A percentile compares a stretch with the other conserved stretches of the same genome.
These are phyloP conservation scores for Drosophila monieri DNA, from an alignment of 2,888 invertebrate species.

Conservation along the genomic window DNA sequence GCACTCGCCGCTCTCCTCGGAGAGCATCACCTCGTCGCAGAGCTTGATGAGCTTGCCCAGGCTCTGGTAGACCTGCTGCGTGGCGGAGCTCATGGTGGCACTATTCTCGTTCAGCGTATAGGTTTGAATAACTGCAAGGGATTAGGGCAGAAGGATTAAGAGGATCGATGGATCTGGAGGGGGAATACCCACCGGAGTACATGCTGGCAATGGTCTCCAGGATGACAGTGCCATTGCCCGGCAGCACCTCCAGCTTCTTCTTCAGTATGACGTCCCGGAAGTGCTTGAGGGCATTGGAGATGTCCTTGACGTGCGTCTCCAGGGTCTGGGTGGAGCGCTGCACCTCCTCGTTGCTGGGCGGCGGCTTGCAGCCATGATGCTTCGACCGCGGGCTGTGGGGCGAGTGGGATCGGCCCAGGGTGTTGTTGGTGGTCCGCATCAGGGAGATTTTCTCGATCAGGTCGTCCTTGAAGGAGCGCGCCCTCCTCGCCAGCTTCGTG, in stretches of 20 bases:
- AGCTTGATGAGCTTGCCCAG: conserved; percentile 94
- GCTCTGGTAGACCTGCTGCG: conserved; percentile 93
- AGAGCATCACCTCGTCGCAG: conserved; percentile 94
- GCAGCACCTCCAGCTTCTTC: conserved; percentile 95
- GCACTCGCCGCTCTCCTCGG: conserved; percentile 85
- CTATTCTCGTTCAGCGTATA: conserved; percentile 83
- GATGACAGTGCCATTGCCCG: conserved; percentile 96
- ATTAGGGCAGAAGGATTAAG: not conserved
- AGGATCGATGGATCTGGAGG: not conserved
- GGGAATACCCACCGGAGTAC: conserved; percentile 86
- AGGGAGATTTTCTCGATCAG: conserved; percentile 94
- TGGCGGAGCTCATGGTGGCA: conserved; percentile 87
- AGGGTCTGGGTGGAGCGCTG: conserved; percentile 89
- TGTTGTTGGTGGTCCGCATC: conserved; percentile 91
- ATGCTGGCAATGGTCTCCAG: conserved; percentile 96
- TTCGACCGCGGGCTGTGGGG: conserved; percentile 87
- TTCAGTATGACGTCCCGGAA: conserved; percentile 96
- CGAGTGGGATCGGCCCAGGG: conserved; percentile 86
- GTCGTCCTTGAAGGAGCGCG: conserved; percentile 96
- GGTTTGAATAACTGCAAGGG: conserved; percentile 80
- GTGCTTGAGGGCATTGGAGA: conserved; percentile 92
- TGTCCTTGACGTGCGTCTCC: conserved; percentile 90
- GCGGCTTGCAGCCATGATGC: conserved; percentile 84
- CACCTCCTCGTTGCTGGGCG: conserved; percentile 84
- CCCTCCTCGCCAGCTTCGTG: conserved; percentile 93